phyloP scores from a whole-genome alignment of 2,113 vertebrate species.

The Silurus asotus region DNA sequence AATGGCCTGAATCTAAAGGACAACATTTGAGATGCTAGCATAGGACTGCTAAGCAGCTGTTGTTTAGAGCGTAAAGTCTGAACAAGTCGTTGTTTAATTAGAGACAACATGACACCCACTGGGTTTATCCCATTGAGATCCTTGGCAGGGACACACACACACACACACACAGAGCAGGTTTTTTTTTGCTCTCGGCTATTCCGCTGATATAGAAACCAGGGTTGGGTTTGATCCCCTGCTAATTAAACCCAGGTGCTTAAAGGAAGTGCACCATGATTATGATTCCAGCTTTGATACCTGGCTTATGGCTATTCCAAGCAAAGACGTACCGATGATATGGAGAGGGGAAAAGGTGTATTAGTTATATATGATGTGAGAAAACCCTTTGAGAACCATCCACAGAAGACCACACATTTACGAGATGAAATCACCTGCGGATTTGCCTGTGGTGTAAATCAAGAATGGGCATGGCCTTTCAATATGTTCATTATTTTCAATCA shows the following conservation, averaged over 20 bases:
- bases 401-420: too few relatives aligned
- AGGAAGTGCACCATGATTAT: not conserved
- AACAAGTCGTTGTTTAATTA: not conserved
- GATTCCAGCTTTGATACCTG: constrained; percentile 1
- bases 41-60: not conserved
- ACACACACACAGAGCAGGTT: not conserved
- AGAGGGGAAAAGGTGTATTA: too few relatives aligned
- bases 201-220: constrained; percentile 17
- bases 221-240: constrained; percentile 26
- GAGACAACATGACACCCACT: not conserved
- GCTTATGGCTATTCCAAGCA: not conserved
- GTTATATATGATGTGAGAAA: too few relatives aligned
- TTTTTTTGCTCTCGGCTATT: constrained; percentile 3
- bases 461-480: not conserved
- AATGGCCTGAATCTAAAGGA: not conserved
- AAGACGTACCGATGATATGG: not conserved
- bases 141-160: not conserved
- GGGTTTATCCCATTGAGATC: constrained; percentile 8
- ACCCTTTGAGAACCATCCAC: too few relatives aligned
- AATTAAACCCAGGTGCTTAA: constrained; percentile 22
- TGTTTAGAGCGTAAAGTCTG: not conserved
- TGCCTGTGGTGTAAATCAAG: not conserved
- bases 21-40: not conserved
- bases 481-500: not conserved
- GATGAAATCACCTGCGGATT: too few relatives aligned